phyloP scores from a whole-genome alignment of 30 jellyfish, hydroid and myxozoan genomes.

The Morbakka virulenta region DNA sequence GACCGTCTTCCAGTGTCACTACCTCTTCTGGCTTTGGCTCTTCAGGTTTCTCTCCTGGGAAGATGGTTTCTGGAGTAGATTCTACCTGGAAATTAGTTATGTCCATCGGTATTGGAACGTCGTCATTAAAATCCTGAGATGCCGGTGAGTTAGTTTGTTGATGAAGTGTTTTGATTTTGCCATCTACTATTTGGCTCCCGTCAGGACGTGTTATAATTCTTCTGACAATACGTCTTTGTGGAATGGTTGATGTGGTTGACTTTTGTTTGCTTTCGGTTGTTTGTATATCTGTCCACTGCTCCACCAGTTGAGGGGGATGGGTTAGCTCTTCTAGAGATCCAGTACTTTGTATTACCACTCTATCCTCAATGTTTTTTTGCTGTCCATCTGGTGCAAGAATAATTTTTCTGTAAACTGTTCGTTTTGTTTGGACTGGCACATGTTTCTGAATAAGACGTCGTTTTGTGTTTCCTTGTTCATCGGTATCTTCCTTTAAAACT shows the following conservation, averaged over 20 bases:
- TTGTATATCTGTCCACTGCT: neutral
- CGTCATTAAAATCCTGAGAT: too few relatives aligned
- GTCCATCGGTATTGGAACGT: too few relatives aligned
- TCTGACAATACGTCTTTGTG: conserved; percentile 37
- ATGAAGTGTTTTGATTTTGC: too few relatives aligned
- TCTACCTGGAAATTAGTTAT: too few relatives aligned
- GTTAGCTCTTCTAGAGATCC: too few relatives aligned
- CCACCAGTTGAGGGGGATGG: conserved; percentile 2
- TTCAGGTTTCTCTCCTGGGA: too few relatives aligned
- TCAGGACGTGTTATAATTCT: conserved; percentile 54
- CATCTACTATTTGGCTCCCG: conserved; percentile 66
- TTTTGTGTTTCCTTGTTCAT: neutral
- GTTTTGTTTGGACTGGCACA: conserved; percentile 47
- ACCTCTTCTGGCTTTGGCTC: conserved; percentile 43
- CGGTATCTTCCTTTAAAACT: neutral
- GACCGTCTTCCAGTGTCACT: conserved; percentile 29
- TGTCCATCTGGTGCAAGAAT: conserved; percentile 56
- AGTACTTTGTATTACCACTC: too few relatives aligned
- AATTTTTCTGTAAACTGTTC: conserved; percentile 57
- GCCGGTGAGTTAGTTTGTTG: too few relatives aligned
- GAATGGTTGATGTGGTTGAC: too few relatives aligned
- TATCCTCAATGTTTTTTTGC: conserved; percentile 57
- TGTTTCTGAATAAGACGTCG: neutral
- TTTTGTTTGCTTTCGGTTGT: too few relatives aligned
- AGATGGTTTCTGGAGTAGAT: too few relatives aligned